These are phyloP conservation scores for Apogon hyalosoma DNA, from an alignment of 2,797 vertebrate genomes.

Conservation along the genomic window DNA sequence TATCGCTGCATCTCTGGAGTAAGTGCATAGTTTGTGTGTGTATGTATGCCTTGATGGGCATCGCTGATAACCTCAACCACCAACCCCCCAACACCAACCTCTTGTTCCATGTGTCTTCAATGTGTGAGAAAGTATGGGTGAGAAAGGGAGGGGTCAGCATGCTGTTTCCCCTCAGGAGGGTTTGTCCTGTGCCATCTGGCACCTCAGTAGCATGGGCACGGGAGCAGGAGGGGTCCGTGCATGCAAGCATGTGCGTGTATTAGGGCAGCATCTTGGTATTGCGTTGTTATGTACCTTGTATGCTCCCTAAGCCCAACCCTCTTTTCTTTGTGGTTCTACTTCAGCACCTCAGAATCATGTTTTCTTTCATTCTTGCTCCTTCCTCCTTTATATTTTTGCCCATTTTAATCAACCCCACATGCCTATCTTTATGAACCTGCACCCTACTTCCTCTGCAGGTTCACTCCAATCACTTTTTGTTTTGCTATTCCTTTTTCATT, in stretches of 20 bases:
- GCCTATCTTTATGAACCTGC: too few relatives aligned
- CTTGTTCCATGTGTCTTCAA: constrained; percentile 73
- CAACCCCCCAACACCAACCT: constrained; percentile 17
- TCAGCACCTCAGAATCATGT: constrained; percentile 29
- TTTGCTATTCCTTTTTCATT: too few relatives aligned
- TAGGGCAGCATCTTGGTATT: constrained; percentile 36
- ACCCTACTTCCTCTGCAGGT: too few relatives aligned
- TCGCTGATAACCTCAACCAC: constrained; percentile 61
- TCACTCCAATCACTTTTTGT: too few relatives aligned
- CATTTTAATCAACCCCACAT: background rate
- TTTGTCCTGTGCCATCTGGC: constrained; percentile 84
- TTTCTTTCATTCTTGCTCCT: constrained; percentile 5
- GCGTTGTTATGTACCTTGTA: constrained; percentile 30
- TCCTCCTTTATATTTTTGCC: too few relatives aligned
- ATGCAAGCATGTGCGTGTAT: constrained; percentile 38
- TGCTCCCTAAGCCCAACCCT: background rate
- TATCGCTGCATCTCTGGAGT: constrained; percentile 67
- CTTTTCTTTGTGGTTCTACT: background rate
- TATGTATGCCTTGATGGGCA: constrained; percentile 64
- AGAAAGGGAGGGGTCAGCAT: constrained; percentile 71
- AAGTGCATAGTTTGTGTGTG: constrained; percentile 76
- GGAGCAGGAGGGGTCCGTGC: constrained; percentile 58
- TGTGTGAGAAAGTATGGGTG: constrained; percentile 82
- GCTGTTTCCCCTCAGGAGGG: constrained; percentile 78
- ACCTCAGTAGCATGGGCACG: constrained; percentile 75